phyloP scores from a whole-genome alignment of 2,113 vertebrate species.

The Phalacrocorax aristotelis region DNA sequence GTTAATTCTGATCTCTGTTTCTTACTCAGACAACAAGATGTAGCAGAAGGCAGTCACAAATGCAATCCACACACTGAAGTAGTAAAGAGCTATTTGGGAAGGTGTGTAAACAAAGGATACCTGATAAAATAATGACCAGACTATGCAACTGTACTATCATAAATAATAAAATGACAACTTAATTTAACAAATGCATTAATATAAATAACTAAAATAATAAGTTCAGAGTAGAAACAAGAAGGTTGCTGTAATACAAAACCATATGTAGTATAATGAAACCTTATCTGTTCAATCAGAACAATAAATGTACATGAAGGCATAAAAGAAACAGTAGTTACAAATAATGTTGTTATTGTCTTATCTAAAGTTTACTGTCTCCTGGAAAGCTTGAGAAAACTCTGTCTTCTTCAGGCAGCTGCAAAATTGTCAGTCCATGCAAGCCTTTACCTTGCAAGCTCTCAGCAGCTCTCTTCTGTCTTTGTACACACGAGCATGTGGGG shows the following conservation, averaged over 20 bases:
- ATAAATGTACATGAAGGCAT: rapidly evolving
- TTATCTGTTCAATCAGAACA: not conserved
- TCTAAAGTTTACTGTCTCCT: not conserved
- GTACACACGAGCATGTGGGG: not conserved
- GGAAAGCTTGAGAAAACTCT: not conserved
- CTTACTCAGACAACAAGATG: not conserved
- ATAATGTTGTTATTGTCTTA: not conserved
- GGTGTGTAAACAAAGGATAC: not conserved
- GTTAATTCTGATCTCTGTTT: not conserved
- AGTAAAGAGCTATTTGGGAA: not conserved
- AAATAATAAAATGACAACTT: not conserved
- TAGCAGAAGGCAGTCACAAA: not conserved
- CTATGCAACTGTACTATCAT: not conserved
- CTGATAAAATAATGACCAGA: not conserved
- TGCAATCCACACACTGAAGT: not conserved
- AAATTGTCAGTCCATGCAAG: not conserved
- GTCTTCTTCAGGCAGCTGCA: not conserved
- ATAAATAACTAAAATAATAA: not conserved
- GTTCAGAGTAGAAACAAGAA: not conserved
- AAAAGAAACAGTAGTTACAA: not conserved
- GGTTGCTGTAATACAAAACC: not conserved
- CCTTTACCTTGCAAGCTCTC: not conserved
- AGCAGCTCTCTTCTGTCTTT: not conserved
- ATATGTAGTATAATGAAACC: not conserved
- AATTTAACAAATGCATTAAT: not conserved